Conservation (phyloP, 37 sponge, comb jelly and placozoan genomes). For the Agelas oroides region DNA sequence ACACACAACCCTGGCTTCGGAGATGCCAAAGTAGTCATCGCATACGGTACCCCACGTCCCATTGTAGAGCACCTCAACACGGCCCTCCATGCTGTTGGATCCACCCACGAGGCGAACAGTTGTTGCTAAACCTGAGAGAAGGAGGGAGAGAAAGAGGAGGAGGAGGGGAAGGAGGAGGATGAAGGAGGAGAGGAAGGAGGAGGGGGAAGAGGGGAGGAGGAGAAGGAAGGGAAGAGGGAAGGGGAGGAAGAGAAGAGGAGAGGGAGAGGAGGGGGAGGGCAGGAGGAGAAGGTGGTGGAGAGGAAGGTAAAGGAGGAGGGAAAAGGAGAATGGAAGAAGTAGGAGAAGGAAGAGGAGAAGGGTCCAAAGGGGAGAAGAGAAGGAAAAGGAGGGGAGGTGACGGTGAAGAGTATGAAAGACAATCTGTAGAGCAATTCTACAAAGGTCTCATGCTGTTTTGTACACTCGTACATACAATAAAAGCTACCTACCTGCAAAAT, state of each 20-base stretch:
- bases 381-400: not conserved
- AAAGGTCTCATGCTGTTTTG: too few relatives aligned
- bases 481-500: too few relatives aligned
- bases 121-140: too few relatives aligned
- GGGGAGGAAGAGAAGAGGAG: conserved; percentile 1
- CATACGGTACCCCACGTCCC: conserved; percentile 47
- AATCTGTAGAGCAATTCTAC: too few relatives aligned
- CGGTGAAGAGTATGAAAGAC: not conserved
- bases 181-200: conserved; percentile 1
- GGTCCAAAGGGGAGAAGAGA: not conserved
- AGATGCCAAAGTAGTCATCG: conserved; percentile 44
- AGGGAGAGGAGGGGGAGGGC: not conserved
- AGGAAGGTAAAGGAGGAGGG: not conserved
- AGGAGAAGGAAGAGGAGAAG: conserved; percentile 21
- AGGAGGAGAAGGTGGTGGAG: not conserved
- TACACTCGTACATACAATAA: too few relatives aligned
- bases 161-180: not conserved
- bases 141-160: not conserved
- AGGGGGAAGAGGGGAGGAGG: conserved; percentile 11
- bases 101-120: conserved; percentile 7
- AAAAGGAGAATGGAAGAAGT: not conserved
- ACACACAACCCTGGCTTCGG: conserved; percentile 62
- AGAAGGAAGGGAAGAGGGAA: conserved; percentile 1
- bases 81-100: not conserved
- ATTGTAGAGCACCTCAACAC: conserved; percentile 24